A percentile compares a stretch with the other conserved stretches of the same genome.
Evolutionary conservation across 2,113 vertebrate genomes (phyloP).

Genomic region (Ursus arctos): DNA sequence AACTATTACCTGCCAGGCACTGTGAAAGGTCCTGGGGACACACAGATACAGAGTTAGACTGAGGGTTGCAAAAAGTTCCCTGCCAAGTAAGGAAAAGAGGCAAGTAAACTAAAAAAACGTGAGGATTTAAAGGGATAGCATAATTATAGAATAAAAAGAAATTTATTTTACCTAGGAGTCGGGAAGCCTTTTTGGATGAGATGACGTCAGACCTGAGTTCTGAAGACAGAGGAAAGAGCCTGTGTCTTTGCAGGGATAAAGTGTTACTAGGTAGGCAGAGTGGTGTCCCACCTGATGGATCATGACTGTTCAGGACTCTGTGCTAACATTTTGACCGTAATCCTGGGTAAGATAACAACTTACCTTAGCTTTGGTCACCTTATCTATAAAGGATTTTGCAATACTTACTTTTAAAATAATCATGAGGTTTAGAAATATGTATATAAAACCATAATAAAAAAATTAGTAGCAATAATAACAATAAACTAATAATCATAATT

Average conservation of each 20-base stretch:
- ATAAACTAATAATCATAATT: not conserved
- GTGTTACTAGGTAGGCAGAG: not conserved
- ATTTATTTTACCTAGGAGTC: not conserved
- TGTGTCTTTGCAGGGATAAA: not conserved
- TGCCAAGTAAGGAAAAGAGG: not conserved
- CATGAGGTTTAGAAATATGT: not conserved
- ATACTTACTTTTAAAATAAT: not conserved
- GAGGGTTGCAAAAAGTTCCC: not conserved
- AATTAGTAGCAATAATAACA: not conserved
- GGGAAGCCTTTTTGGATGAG: not conserved
- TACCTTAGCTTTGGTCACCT: not conserved
- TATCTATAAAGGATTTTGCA: not conserved
- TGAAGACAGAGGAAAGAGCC: not conserved
- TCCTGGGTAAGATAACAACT: not conserved
- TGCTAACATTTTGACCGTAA: not conserved
- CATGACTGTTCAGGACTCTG: not conserved
- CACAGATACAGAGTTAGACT: not conserved
- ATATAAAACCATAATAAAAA: not conserved
- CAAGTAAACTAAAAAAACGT: not conserved
- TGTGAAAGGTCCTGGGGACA: not conserved
- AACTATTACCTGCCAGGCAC: not conserved
- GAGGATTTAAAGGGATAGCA: not conserved
- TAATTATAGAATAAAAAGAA: not conserved
- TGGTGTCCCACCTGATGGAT: too few relatives aligned
- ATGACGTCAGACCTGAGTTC: not conserved